Evolutionary conservation across 2,113 vertebrate species (phyloP), one percentile per base, ranked within the genome.

Genomic region (Grammomys surdaster): DNA sequence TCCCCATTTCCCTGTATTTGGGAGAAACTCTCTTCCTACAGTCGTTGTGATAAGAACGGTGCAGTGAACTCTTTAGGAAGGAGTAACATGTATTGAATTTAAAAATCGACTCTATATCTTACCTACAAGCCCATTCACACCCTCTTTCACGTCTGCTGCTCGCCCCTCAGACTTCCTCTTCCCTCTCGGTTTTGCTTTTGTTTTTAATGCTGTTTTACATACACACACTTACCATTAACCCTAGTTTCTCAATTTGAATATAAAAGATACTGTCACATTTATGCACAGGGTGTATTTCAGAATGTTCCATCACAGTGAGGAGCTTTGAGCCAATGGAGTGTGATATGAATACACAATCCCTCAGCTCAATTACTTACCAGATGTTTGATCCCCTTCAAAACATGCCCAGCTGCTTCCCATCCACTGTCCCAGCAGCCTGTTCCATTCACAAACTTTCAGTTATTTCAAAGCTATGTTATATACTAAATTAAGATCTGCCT

Each of bases 241-340:
- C 1, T 63, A 46, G 13, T 33, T 70, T 84, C 88, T 88, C 43
- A 51, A 51, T 65, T 84, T 48, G 87, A 86, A 56, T 75, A 78
- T 60, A 60, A 78, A 84, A 77, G 26, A 89, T 31, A 70, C 58
- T n/a, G n/a, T 90, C 80, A n/a, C 69, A 89, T 70, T 48, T 73
- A 67, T 31, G 13, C 33, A 67, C 31, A 60, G 0, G 67, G 56
- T 36, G 46, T 69, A 48, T 78, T n/a, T 63, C 33, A 24, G n/a
- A 93, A 85, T 16, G n/a, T 1, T 26, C 43, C 10, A 1, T 33
- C 65, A 56, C 24, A 82, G 31, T 12, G 17, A 93, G 10, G 28
- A 87, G 24, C 90, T 84, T 5, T 19, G 87, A 76, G 48, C 46
- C 40, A 60, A 48, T 0, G 6, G 9, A 56, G 56, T 56, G 56